A percentile compares a stretch with the other conserved stretches of the same genome.
Conservation (phyloP, 1,140 invertebrate species). For the Harlomillsia oculata region DNA sequence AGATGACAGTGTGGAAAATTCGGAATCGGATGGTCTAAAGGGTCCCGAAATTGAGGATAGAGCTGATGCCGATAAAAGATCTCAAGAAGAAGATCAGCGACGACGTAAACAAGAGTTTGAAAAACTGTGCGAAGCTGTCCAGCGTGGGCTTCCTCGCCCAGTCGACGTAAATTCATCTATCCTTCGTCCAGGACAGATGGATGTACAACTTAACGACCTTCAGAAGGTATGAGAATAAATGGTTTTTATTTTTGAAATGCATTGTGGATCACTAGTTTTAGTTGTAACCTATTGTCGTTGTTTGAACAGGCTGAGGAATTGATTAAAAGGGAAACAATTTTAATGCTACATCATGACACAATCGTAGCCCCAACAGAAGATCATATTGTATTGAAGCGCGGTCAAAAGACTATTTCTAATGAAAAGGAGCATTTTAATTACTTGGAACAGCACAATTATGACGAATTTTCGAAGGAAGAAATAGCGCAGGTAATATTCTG, state of each 20-base stretch:
- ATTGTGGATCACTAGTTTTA: constrained; percentile 1
- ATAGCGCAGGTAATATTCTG: constrained; percentile 52
- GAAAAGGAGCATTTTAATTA: constrained; percentile 64
- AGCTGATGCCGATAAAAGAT: constrained; percentile 72
- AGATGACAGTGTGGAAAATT: constrained; percentile 49
- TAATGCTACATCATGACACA: constrained; percentile 86
- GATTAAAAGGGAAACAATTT: constrained; percentile 94
- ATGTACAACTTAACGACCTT: constrained; percentile 64
- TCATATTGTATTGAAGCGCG: constrained; percentile 44
- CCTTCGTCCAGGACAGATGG: constrained; percentile 58
- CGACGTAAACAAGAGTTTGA: constrained; percentile 59
- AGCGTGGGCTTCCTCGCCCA: constrained; percentile 79
- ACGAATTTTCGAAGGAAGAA: constrained; percentile 60
- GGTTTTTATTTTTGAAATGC: constrained; percentile 18
- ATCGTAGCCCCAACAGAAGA: constrained; percentile 42
- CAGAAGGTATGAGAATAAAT: constrained; percentile 53
- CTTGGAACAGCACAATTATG: constrained; percentile 76
- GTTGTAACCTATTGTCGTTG: too few relatives aligned
- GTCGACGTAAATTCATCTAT: constrained; percentile 74
- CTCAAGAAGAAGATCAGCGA: constrained; percentile 52
- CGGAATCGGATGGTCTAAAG: constrained; percentile 39
- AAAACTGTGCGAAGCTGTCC: constrained; percentile 76
- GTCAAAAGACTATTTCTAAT: constrained; percentile 41
- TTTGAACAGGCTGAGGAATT: constrained; percentile 75
- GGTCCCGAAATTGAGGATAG: constrained; percentile 54